phyloP scores from a whole-genome alignment of 23 tunicate genomes.

The Corella eumyota region DNA sequence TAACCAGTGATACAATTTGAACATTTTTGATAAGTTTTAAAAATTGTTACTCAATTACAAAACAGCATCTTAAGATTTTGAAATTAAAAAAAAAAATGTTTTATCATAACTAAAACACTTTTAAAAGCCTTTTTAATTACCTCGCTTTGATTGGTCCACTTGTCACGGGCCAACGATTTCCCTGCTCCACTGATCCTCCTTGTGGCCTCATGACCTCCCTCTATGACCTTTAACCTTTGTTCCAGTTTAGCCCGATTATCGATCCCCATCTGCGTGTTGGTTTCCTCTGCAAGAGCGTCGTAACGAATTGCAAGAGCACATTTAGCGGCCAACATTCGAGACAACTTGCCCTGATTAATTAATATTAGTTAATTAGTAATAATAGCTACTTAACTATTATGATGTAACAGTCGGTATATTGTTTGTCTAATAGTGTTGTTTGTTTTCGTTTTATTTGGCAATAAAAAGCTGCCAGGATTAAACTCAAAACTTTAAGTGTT shows the following conservation, averaged over 20 bases:
- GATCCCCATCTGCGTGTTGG: conserved; percentile 62
- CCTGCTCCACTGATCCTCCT: conserved; percentile 32
- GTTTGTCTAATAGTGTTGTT: no score
- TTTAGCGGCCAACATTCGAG: conserved; percentile 98
- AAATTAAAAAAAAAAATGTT: neutral
- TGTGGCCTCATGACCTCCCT: conserved; percentile 39
- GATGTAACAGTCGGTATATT: no score
- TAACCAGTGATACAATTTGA: no score
- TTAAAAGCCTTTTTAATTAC: no score
- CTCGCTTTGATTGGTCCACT: conserved; percentile 63
- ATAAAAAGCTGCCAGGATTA: no score
- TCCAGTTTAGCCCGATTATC: conserved; percentile 57
- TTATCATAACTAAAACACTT: no score
- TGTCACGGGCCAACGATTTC: conserved; percentile 19
- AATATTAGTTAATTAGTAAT: neutral
- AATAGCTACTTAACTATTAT: neutral
- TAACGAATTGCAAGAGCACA: conserved; percentile 88
- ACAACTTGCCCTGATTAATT: conserved; percentile 67
- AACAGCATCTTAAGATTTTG: neutral
- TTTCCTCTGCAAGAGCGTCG: conserved; percentile 95
- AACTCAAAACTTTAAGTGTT: no score
- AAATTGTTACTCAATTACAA: neutral
- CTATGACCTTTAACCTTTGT: conserved; percentile 24
- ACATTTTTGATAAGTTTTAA: conserved; percentile 2
- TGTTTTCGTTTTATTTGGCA: no score